Evolutionary conservation across 2,113 vertebrate genomes (phyloP).

Genomic region (Oceanodroma tethys): DNA sequence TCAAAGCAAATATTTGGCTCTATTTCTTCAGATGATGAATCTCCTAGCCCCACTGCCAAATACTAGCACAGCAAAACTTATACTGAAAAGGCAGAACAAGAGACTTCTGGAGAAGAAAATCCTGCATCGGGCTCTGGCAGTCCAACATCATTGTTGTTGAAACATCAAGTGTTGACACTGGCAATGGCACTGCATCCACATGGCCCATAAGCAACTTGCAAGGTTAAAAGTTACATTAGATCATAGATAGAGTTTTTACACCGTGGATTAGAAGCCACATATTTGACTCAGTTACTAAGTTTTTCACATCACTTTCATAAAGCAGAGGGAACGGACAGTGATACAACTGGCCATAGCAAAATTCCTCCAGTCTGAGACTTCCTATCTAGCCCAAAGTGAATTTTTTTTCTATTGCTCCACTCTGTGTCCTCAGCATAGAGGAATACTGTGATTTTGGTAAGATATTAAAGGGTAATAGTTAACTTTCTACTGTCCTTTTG

Average conservation of each 20-base stretch:
- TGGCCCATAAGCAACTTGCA: background rate
- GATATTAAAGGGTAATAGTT: background rate
- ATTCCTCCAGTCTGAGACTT: background rate
- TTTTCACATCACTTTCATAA: background rate
- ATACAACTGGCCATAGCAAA: background rate
- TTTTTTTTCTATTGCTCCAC: background rate
- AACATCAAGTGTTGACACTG: background rate
- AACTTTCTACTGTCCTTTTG: background rate
- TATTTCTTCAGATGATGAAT: slow-evolving; percentile 29
- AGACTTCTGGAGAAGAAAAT: background rate
- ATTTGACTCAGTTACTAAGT: background rate
- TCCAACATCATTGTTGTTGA: background rate
- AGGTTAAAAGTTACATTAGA: background rate
- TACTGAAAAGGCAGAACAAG: background rate
- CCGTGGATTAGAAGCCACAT: background rate
- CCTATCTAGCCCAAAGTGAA: background rate
- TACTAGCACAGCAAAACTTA: background rate
- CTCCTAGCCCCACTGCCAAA: slow-evolving; percentile 19
- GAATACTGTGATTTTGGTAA: background rate
- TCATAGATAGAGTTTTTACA: background rate
- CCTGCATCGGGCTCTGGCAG: background rate
- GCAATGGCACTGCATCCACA: background rate
- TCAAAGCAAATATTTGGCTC: slow-evolving; percentile 63
- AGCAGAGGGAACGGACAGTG: background rate
- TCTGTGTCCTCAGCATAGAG: background rate